phyloP scores from a whole-genome alignment of 2,113 vertebrate species.

The Caranx melampygus region DNA sequence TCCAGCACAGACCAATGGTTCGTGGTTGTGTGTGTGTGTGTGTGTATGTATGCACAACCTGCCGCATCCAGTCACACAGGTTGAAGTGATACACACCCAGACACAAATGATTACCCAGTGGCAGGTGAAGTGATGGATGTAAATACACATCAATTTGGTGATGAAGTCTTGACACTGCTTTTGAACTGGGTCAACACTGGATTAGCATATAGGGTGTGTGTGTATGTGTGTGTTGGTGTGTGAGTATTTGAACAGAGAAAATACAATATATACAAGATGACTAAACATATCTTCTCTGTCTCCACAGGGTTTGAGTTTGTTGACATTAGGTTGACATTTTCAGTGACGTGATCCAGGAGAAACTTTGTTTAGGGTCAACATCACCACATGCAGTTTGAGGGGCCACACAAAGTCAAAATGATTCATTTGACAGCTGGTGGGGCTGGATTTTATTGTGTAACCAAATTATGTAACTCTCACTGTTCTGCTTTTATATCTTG shows the following conservation, averaged over 20 bases:
- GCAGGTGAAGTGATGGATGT: not conserved
- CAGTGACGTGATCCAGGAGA: not conserved
- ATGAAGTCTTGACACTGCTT: constrained; percentile 15
- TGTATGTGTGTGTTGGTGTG: not conserved
- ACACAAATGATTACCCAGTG: not conserved
- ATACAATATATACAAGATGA: not conserved
- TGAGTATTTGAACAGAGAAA: not conserved
- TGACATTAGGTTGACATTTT: not conserved
- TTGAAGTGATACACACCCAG: constrained; percentile 18
- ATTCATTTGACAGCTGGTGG: constrained; percentile 27
- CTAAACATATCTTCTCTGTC: not conserved
- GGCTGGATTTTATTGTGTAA: constrained; percentile 37
- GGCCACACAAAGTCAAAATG: not conserved
- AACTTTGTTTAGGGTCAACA: constrained; percentile 30
- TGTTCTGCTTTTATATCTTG: not conserved
- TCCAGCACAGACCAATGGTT: not conserved
- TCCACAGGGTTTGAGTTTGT: constrained; percentile 8
- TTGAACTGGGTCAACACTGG: constrained; percentile 15
- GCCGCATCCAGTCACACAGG: constrained; percentile 16
- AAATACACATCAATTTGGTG: constrained; percentile 6
- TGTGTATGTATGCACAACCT: not conserved
- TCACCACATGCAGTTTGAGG: constrained; percentile 26
- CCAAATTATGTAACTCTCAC: constrained; percentile 25
- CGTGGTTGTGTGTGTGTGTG: not conserved
- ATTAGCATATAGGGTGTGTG: not conserved